phyloP scores from a whole-genome alignment of 2,888 invertebrate genomes.

The Hydrotaea diabolus region DNA sequence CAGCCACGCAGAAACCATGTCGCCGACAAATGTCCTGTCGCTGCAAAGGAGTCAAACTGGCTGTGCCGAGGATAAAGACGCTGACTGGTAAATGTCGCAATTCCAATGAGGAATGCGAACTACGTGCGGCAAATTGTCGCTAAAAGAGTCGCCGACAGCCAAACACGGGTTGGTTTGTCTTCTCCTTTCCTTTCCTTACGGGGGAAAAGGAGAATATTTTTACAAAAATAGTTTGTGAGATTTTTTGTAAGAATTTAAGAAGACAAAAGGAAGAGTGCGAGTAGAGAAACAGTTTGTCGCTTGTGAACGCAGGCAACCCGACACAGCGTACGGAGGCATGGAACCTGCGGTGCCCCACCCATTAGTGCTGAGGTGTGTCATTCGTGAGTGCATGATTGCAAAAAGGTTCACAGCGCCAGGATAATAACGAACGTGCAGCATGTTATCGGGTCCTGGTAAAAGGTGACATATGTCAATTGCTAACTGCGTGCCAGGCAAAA shows the following conservation, averaged over 20 bases:
- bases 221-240: slow-evolving; percentile 39
- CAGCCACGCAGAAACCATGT: slow-evolving; percentile 52
- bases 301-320: too few relatives aligned
- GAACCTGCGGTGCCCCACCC: slow-evolving; percentile 15
- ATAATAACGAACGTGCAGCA: slow-evolving; percentile 60
- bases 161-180: slow-evolving; percentile 22
- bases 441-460: slow-evolving; percentile 70
- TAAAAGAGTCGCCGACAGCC: slow-evolving; percentile 56
- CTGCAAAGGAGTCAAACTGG: slow-evolving; percentile 53
- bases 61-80: slow-evolving; percentile 54
- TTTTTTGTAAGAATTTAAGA: slow-evolving; percentile 53
- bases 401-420: slow-evolving; percentile 36
- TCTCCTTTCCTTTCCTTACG: not conserved
- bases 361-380: slow-evolving; percentile 38
- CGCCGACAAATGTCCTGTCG: slow-evolving; percentile 63
- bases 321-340: too few relatives aligned
- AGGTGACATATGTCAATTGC: slow-evolving; percentile 68
- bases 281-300: too few relatives aligned
- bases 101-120: slow-evolving; percentile 56
- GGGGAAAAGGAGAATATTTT: not conserved
- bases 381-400: slow-evolving; percentile 47
- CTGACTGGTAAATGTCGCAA: slow-evolving; percentile 53
- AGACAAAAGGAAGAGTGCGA: not conserved
- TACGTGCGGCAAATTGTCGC: slow-evolving; percentile 62
- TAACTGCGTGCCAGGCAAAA: slow-evolving; percentile 72